Evolutionary conservation across 2,888 invertebrate species (phyloP).

Genomic region (Thecocarcelia acutangulata): DNA sequence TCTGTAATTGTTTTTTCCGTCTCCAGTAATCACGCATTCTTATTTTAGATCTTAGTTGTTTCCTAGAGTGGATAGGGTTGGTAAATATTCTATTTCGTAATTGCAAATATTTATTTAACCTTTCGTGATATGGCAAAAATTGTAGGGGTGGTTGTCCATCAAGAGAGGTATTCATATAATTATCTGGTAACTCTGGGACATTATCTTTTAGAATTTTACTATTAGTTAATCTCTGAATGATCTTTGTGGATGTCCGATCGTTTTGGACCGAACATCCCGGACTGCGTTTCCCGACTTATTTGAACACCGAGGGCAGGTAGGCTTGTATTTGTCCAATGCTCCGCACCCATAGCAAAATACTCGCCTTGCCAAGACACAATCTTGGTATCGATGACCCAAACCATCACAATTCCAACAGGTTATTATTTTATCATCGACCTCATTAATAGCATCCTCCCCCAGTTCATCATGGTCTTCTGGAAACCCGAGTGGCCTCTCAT

Average conservation of each 20-base stretch:
- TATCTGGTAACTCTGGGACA: too few species aligned
- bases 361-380: background rate
- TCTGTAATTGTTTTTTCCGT: background rate
- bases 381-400: background rate
- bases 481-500: background rate
- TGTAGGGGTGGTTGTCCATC: background rate
- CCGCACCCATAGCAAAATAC: constrained; percentile 18
- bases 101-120: background rate
- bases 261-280: constrained; percentile 3
- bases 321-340: background rate
- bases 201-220: too few species aligned
- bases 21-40: background rate
- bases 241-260: constrained; percentile 8
- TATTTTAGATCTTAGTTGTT: background rate
- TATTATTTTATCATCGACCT: background rate
- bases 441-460: background rate
- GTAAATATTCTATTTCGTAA: background rate
- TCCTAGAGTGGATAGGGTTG: background rate
- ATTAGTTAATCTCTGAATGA: too few species aligned
- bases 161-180: too few species aligned
- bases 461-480: background rate
- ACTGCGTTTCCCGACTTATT: background rate
- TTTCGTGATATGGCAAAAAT: background rate
- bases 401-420: constrained; percentile 3
- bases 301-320: background rate